phyloP scores from a whole-genome alignment of 2,113 vertebrate genomes.

The Gymnogyps californianus region DNA sequence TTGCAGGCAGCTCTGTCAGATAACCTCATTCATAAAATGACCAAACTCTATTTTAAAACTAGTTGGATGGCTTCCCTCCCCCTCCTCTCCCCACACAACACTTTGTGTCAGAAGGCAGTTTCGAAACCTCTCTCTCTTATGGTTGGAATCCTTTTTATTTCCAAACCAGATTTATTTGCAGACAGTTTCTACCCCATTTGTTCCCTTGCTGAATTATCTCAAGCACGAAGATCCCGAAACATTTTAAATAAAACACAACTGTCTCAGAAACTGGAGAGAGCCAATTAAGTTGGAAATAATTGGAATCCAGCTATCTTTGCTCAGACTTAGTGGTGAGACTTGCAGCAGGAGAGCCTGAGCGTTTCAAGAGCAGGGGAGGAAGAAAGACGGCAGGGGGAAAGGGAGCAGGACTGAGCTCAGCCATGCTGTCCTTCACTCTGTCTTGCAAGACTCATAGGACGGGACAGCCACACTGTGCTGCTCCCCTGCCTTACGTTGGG shows the following conservation, averaged over 20 bases:
- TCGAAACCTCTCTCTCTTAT: background rate
- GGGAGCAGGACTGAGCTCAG: background rate
- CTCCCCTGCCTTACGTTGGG: accelerated
- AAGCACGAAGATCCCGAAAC: background rate
- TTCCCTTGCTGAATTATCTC: background rate
- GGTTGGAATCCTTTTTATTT: background rate
- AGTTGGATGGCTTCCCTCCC: background rate
- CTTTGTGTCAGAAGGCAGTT: background rate
- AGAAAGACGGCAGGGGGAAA: background rate
- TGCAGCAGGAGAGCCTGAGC: background rate
- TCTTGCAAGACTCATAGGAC: background rate
- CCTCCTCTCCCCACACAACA: background rate
- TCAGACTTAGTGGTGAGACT: background rate
- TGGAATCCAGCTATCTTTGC: background rate
- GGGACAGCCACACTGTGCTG: background rate
- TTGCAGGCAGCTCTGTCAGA: background rate
- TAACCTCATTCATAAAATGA: constrained; percentile 39
- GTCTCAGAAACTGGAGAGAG: background rate
- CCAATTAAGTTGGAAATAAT: background rate
- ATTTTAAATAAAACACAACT: background rate
- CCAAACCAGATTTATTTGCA: background rate
- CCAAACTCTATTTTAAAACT: constrained; percentile 3
- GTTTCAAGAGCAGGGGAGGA: background rate
- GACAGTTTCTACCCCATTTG: background rate
- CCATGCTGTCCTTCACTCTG: background rate